Percentiles rank a stretch among this genome's conserved stretches.
phyloP scores from a whole-genome alignment of 1,140 invertebrate genomes.

The Forficula auricularia region DNA sequence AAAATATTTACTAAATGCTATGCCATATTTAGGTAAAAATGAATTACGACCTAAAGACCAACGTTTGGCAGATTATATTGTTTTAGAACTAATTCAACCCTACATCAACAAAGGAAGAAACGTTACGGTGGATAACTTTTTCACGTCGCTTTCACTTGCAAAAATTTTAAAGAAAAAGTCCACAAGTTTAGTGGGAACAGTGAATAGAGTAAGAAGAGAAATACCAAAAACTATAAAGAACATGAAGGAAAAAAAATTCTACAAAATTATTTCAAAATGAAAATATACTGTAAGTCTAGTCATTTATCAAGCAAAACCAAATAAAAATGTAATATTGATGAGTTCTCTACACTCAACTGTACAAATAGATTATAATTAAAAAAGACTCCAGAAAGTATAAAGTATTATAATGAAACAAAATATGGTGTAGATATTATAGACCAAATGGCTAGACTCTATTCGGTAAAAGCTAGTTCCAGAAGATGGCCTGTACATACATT shows the following conservation, averaged over 20 bases:
- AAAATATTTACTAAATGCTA: slow-evolving; percentile 23
- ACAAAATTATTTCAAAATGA: not conserved
- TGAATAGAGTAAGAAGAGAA: slow-evolving; percentile 6
- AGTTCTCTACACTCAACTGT: slow-evolving; percentile 12
- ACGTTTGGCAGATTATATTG: slow-evolving; percentile 10
- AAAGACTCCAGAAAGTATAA: slow-evolving; percentile 12
- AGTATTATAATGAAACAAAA: slow-evolving; percentile 19
- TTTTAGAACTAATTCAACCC: slow-evolving; percentile 16
- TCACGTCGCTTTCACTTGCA: slow-evolving; percentile 17
- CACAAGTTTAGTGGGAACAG: slow-evolving; percentile 11
- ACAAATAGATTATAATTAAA: slow-evolving; percentile 2
- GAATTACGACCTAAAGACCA: slow-evolving; percentile 3
- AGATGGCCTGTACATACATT: slow-evolving; percentile 33
- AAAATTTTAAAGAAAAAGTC: slow-evolving; percentile 8
- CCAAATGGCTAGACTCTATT: slow-evolving; percentile 23
- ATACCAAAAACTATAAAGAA: not conserved
- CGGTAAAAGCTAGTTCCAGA: slow-evolving; percentile 26
- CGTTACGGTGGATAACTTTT: slow-evolving; percentile 21
- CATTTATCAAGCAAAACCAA: slow-evolving; percentile 13
- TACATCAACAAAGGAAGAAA: slow-evolving; percentile 16
- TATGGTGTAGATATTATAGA: slow-evolving; percentile 16
- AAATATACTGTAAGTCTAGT: slow-evolving; percentile 5
- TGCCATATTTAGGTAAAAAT: slow-evolving; percentile 23
- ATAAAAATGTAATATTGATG: slow-evolving; percentile 13
- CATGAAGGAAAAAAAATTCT: not conserved